Percentiles rank a stretch among this genome's conserved stretches.
Conservation (phyloP, 92 coral and sea anemone species). For the Phenganax marumi region DNA sequence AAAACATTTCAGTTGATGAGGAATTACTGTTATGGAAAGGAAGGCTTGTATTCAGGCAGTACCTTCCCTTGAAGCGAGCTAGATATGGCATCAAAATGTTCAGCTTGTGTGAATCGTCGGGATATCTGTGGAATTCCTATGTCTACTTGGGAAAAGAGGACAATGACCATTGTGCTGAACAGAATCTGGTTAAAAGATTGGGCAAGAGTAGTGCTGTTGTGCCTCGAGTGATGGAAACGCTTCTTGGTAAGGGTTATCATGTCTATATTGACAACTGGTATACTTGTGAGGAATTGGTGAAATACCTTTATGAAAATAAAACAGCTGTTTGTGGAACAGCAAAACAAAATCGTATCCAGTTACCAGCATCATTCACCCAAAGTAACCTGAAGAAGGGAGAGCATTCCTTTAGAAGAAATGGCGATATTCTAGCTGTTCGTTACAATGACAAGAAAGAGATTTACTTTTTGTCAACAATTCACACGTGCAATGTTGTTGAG, state of each 20-base stretch:
- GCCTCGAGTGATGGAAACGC: slow-evolving; percentile 20
- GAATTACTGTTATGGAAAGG: slow-evolving; percentile 59
- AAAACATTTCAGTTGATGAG: slow-evolving; percentile 52
- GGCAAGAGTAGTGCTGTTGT: background rate
- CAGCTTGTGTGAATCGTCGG: slow-evolving; percentile 55
- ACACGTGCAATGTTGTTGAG: slow-evolving; percentile 42
- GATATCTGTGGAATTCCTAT: slow-evolving; percentile 56
- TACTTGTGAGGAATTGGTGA: slow-evolving; percentile 21
- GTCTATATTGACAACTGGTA: slow-evolving; percentile 46
- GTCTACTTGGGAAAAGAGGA: slow-evolving; percentile 32
- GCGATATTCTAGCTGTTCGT: slow-evolving; percentile 1
- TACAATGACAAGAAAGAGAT: slow-evolving; percentile 35
- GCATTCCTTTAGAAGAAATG: slow-evolving; percentile 19
- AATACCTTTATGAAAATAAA: slow-evolving; percentile 9
- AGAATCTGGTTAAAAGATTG: background rate
- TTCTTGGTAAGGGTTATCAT: slow-evolving; percentile 46
- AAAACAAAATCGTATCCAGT: slow-evolving; percentile 20
- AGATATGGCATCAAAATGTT: slow-evolving; percentile 22
- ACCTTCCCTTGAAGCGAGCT: slow-evolving; percentile 52
- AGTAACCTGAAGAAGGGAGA: background rate
- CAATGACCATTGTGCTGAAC: background rate
- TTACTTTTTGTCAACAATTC: slow-evolving; percentile 46
- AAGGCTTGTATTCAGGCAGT: slow-evolving; percentile 52
- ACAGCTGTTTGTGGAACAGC: slow-evolving; percentile 5
- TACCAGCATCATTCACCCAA: slow-evolving; percentile 30